Evolutionary conservation across 2,888 invertebrate genomes (phyloP).

Genomic region (Mythimna impura): DNA sequence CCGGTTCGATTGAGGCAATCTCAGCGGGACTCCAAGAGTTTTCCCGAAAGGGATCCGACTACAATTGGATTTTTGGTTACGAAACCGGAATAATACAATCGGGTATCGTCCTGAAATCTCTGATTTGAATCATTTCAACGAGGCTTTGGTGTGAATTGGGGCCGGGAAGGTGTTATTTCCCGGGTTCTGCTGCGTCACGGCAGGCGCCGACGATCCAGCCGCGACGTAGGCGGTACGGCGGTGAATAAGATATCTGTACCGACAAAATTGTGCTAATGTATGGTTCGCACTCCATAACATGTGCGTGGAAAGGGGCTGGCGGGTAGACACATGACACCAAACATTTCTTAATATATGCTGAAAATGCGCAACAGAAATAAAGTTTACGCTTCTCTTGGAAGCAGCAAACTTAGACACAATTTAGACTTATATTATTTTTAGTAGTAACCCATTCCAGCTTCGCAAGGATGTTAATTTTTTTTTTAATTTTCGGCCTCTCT

Average conservation of each 20-base stretch:
- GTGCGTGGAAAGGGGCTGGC: conserved; percentile 24
- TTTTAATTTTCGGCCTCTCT: too few relatives aligned
- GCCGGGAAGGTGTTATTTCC: conserved; percentile 82
- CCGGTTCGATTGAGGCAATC: conserved; percentile 86
- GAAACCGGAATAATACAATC: conserved; percentile 90
- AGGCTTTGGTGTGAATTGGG: conserved; percentile 86
- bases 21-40: conserved; percentile 85
- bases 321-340: conserved; percentile 36
- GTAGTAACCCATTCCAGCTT: too few relatives aligned
- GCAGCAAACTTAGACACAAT: neutral
- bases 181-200: conserved; percentile 80
- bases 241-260: conserved; percentile 67
- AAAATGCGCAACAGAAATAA: conserved; percentile 1
- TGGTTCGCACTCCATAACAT: conserved; percentile 54
- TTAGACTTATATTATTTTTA: too few relatives aligned
- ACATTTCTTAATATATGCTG: conserved; percentile 12
- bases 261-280: conserved; percentile 56
- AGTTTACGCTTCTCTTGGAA: neutral
- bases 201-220: conserved; percentile 44
- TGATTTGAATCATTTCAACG: conserved; percentile 89
- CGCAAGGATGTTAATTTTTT: too few relatives aligned
- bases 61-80: conserved; percentile 91
- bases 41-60: conserved; percentile 85
- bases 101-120: conserved; percentile 89
- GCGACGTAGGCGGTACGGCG: conserved; percentile 42